Evolutionary conservation across 2,113 vertebrate genomes (phyloP).

Genomic region (Podiceps cristatus): DNA sequence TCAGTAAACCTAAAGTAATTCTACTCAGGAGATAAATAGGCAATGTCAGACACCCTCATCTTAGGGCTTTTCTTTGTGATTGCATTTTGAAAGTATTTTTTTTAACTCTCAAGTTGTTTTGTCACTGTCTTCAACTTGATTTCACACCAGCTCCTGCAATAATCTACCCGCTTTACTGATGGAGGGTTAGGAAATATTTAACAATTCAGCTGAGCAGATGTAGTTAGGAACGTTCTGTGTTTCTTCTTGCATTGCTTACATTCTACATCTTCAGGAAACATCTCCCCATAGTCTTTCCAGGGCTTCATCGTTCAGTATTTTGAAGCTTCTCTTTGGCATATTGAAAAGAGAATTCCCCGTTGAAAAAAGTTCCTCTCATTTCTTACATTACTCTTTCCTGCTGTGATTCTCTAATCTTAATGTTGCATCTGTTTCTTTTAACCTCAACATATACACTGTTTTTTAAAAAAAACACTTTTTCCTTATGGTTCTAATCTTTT

Average conservation of each 20-base stretch:
- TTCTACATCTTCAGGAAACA: not conserved
- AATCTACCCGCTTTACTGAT: not conserved
- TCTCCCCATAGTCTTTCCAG: not conserved
- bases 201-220: not conserved
- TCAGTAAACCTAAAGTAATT: constrained; percentile 3
- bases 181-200: not conserved
- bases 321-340: not conserved
- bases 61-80: not conserved
- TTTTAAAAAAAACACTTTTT: not conserved
- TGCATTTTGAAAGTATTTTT: constrained; percentile 33
- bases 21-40: constrained; percentile 21
- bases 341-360: not conserved
- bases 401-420: not conserved
- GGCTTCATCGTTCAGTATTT: not conserved
- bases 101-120: constrained; percentile 45
- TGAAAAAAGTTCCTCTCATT: not conserved
- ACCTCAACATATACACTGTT: not conserved
- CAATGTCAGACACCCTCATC: constrained; percentile 39
- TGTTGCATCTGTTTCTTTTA: not conserved
- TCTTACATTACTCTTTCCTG: not conserved
- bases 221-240: not conserved
- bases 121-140: constrained; percentile 26
- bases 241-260: not conserved
- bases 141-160: not conserved
- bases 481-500: not conserved